Conservation (phyloP, 2,888 invertebrate genomes). For the Sabatieria punctata region DNA sequence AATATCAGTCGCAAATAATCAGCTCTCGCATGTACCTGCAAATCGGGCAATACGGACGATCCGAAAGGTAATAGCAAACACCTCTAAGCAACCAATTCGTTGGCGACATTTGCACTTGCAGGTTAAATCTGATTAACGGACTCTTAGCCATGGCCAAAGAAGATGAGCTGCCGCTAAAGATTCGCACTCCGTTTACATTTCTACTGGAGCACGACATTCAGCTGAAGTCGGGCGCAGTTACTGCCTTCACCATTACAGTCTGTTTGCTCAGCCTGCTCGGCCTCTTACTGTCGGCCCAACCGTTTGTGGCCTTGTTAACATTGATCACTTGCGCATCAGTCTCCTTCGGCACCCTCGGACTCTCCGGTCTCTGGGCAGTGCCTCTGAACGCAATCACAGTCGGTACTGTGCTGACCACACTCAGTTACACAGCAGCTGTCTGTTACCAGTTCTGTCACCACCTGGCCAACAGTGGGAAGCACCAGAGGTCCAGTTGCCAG, state of each 20-base stretch:
- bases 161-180: slow-evolving; percentile 19
- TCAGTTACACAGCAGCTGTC: slow-evolving; percentile 14
- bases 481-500: slow-evolving; percentile 15
- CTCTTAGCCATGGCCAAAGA: slow-evolving; percentile 15
- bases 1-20: slow-evolving; percentile 20
- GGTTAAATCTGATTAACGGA: slow-evolving; percentile 12
- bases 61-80: slow-evolving; percentile 14
- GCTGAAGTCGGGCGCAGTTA: not conserved
- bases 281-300: not conserved
- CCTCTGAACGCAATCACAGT: slow-evolving; percentile 25
- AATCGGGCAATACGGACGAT: slow-evolving; percentile 21
- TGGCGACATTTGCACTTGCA: slow-evolving; percentile 5
- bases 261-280: not conserved
- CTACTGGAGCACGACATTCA: slow-evolving; percentile 24
- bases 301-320: not conserved
- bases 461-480: slow-evolving; percentile 21
- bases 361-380: slow-evolving; percentile 18
- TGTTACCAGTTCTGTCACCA: slow-evolving; percentile 23
- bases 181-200: slow-evolving; percentile 22
- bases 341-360: slow-evolving; percentile 18
- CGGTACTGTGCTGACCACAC: slow-evolving; percentile 9
- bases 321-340: slow-evolving; percentile 6
- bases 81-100: not conserved
- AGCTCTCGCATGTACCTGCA: slow-evolving; percentile 26
- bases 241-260: not conserved